phyloP scores from a whole-genome alignment of 2,797 vertebrate species.

The Gallinago solitaria region DNA sequence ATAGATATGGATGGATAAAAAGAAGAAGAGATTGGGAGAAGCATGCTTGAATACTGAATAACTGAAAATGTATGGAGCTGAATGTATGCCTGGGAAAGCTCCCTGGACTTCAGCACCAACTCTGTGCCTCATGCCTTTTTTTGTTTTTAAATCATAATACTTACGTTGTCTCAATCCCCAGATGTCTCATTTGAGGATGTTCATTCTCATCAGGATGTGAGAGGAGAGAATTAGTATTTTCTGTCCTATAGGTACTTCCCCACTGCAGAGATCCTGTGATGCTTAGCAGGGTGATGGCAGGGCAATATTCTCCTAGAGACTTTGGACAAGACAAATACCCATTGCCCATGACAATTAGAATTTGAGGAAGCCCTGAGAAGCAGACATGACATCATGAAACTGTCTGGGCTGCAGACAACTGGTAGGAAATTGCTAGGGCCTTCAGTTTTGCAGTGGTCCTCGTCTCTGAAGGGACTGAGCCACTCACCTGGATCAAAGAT shows the following conservation, averaged over 20 bases:
- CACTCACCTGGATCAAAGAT: neutral
- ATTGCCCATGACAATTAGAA: neutral
- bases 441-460: neutral
- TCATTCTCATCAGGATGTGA: neutral
- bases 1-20: constrained; percentile 62
- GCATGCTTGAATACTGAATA: constrained; percentile 47
- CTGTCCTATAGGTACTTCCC: neutral
- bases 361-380: neutral
- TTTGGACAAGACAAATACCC: neutral
- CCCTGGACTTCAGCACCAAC: neutral
- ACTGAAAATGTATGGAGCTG: constrained; percentile 6
- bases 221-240: neutral
- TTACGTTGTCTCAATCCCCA: neutral
- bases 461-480: neutral
- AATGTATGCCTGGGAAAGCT: neutral
- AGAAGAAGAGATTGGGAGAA: constrained; percentile 38
- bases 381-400: neutral
- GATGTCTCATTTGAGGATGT: neutral
- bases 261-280: neutral
- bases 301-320: neutral
- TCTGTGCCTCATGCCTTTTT: neutral
- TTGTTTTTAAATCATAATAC: neutral
- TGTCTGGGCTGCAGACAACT: neutral
- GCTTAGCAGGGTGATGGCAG: neutral
- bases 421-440: neutral